phyloP scores from a whole-genome alignment of 92 coral and sea anemone species.

The Bergia puertoricense region DNA sequence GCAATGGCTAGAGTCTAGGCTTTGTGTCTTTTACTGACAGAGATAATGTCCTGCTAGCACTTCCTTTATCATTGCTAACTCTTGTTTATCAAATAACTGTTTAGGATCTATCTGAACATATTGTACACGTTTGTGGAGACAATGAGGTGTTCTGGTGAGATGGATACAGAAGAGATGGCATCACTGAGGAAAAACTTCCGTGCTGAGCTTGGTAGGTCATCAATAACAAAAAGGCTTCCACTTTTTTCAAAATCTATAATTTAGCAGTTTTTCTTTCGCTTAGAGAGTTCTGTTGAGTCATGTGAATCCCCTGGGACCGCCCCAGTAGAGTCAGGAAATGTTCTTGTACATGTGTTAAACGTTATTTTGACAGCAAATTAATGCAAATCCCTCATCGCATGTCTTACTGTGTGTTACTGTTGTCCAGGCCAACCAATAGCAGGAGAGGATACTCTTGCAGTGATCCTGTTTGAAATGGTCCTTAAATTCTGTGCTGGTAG shows the following conservation, averaged over 20 bases:
- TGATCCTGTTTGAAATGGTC: conserved; percentile 93
- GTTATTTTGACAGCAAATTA: background rate
- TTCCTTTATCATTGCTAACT: background rate
- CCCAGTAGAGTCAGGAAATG: no score
- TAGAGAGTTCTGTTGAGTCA: no score
- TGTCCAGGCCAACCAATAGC: conserved; percentile 69
- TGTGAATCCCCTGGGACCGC: no score
- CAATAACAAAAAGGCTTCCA: no score
- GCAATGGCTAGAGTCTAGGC: no score
- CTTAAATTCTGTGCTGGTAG: conserved; percentile 93
- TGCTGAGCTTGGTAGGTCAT: conserved; percentile 77
- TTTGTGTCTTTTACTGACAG: no score
- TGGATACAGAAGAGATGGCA: conserved; percentile 72
- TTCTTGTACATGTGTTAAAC: background rate
- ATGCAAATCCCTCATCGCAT: background rate
- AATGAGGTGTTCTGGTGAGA: conserved; percentile 72
- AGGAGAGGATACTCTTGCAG: conserved; percentile 75
- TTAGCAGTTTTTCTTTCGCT: no score
- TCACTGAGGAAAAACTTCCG: conserved; percentile 62
- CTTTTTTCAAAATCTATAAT: no score
- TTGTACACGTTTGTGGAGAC: conserved; percentile 90
- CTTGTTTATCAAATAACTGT: background rate
- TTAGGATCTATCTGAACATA: conserved; percentile 83
- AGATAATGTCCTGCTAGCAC: no score
- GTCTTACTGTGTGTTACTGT: background rate